Conservation (phyloP, 2,888 invertebrate genomes). For the Muscina levida region DNA sequence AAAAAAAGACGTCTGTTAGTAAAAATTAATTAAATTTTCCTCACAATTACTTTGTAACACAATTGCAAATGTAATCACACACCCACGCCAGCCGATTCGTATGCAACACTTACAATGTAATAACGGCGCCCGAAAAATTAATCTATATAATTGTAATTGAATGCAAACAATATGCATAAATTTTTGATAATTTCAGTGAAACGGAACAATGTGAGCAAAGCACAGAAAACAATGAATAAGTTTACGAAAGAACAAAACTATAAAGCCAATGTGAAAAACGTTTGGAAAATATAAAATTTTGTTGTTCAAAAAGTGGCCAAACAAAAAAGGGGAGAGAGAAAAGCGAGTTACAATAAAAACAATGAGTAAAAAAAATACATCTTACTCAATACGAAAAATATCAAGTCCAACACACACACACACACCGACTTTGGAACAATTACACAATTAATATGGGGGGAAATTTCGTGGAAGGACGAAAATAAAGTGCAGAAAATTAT, state of each 20-base stretch:
- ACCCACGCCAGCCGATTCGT: not conserved
- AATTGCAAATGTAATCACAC: not conserved
- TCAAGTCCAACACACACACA: not conserved
- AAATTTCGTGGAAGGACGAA: constrained; percentile 7
- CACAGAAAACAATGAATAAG: not conserved
- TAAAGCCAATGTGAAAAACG: not conserved
- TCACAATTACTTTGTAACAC: constrained; percentile 4
- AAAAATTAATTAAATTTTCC: constrained; percentile 16
- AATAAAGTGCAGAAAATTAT: not conserved
- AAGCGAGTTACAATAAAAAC: not conserved
- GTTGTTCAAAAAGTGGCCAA: not conserved
- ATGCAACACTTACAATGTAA: not conserved
- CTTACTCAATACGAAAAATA: not conserved
- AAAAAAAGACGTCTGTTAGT: too few species aligned
- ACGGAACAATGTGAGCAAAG: not conserved
- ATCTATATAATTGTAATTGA: not conserved
- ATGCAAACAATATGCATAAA: not conserved
- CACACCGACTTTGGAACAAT: constrained; percentile 44
- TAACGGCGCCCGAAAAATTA: not conserved
- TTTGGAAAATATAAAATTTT: not conserved
- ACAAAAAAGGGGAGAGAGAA: not conserved
- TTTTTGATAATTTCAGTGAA: not conserved
- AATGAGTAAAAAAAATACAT: not conserved
- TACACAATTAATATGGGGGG: constrained; percentile 45
- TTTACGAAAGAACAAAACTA: not conserved